A percentile compares a stretch with the other conserved stretches of the same genome.
Conservation (phyloP, 1,140 invertebrate genomes). For the Drosophila setifemur region DNA sequence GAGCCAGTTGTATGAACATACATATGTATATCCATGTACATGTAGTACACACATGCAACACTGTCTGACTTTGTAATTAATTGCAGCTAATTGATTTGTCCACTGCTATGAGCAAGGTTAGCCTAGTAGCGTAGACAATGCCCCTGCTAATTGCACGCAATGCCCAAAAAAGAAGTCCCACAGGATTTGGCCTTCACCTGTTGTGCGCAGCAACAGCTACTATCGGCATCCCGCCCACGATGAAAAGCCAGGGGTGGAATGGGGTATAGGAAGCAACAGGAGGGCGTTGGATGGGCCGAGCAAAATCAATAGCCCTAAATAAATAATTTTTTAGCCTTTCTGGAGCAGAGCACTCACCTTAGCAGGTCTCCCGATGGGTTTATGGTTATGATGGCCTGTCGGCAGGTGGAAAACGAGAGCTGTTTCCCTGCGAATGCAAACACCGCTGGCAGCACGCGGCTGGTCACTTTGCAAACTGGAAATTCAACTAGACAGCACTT, state of each 20-base stretch:
- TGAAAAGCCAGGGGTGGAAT: neutral
- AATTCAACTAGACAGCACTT: neutral
- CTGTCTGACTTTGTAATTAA: constrained; percentile 3
- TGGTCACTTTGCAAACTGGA: neutral
- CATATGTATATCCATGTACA: no score
- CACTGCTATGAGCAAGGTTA: constrained; percentile 5
- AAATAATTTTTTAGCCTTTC: constrained; percentile 8
- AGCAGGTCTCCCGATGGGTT: neutral
- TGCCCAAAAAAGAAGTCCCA: neutral
- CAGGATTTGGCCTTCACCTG: constrained; percentile 34
- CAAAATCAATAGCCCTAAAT: constrained; percentile 31
- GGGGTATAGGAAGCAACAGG: constrained; percentile 2
- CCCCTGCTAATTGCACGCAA: neutral
- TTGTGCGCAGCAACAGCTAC: constrained; percentile 59
- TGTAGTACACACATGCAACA: neutral
- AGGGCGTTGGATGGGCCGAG: constrained; percentile 1
- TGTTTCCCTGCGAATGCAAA: neutral
- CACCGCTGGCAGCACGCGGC: constrained; percentile 14
- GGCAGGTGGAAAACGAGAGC: neutral
- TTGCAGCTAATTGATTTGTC: constrained; percentile 20
- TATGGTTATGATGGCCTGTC: constrained; percentile 26
- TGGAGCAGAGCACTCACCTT: constrained; percentile 14
- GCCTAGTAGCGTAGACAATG: neutral
- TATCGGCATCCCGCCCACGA: neutral
- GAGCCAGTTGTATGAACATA: neutral